Percentiles rank a stretch among this genome's conserved stretches.
phyloP scores from a whole-genome alignment of 1,140 invertebrate genomes.

The Ptiloglossa arizonensis region DNA sequence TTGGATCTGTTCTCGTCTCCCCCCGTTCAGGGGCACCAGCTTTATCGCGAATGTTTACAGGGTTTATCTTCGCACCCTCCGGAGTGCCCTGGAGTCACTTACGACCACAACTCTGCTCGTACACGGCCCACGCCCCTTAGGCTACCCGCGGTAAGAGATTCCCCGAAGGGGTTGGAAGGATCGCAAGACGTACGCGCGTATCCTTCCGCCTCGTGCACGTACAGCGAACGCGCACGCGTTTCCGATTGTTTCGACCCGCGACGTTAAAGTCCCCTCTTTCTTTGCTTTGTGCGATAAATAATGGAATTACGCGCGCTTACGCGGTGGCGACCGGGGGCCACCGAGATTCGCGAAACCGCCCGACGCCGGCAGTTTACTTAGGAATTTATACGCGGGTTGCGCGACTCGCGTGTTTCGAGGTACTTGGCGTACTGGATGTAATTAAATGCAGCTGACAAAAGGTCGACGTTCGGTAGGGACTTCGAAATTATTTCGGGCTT shows the following conservation, averaged over 20 bases:
- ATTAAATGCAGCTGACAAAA: background rate
- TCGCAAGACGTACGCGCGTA: slow-evolving; percentile 9
- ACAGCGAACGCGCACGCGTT: background rate
- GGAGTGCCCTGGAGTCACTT: slow-evolving; percentile 48
- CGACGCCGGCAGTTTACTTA: background rate
- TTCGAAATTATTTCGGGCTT: too few species aligned
- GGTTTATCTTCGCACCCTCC: slow-evolving; percentile 65
- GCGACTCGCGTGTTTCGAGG: slow-evolving; percentile 8
- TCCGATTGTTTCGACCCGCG: slow-evolving; percentile 7
- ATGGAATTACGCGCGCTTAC: slow-evolving; percentile 15
- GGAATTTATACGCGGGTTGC: slow-evolving; percentile 20
- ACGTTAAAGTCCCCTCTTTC: background rate
- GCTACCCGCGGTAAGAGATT: slow-evolving; percentile 16
- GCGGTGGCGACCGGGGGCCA: background rate
- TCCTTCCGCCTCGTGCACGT: background rate
- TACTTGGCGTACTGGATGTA: background rate
- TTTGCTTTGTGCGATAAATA: slow-evolving; percentile 19
- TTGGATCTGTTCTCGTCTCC: slow-evolving; percentile 25
- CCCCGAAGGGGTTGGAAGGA: slow-evolving; percentile 31
- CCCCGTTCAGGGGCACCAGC: slow-evolving; percentile 28
- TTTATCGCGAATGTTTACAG: slow-evolving; percentile 69
- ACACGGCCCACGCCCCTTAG: slow-evolving; percentile 10
- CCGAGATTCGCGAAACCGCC: background rate
- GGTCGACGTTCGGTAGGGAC: background rate
- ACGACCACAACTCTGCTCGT: slow-evolving; percentile 41